Percentiles rank a stretch among this genome's conserved stretches.
These are phyloP conservation scores for Prunella himalayana DNA, from an alignment of 2,113 vertebrate genomes.

Conservation along the genomic window DNA sequence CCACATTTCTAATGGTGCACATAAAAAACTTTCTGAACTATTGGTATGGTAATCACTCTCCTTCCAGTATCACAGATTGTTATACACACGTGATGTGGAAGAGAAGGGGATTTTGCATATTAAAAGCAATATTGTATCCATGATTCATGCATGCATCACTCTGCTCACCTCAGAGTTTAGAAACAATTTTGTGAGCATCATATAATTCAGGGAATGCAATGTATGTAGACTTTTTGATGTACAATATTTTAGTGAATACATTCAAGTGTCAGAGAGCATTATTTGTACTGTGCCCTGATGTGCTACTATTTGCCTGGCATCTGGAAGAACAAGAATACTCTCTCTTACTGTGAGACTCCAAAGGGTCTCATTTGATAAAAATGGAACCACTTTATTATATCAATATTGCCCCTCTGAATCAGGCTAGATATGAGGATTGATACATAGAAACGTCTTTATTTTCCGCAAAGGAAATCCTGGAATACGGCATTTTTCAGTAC, in stretches of 20 bases:
- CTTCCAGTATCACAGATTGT: slow-evolving; percentile 13
- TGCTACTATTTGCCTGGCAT: slow-evolving; percentile 4
- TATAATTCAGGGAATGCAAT: not conserved
- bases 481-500: not conserved
- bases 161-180: slow-evolving; percentile 11
- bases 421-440: slow-evolving; percentile 11
- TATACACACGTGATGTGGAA: not conserved
- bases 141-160: not conserved
- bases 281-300: slow-evolving; percentile 22
- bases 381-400: slow-evolving; percentile 27
- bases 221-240: not conserved
- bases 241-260: slow-evolving; percentile 14
- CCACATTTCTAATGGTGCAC: not conserved
- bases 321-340: not conserved
- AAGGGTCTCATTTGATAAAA: slow-evolving; percentile 25
- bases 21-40: slow-evolving; percentile 40
- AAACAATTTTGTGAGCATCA: slow-evolving; percentile 6
- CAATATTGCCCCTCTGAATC: slow-evolving; percentile 13
- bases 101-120: slow-evolving; percentile 44
- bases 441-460: not conserved
- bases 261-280: slow-evolving; percentile 18
- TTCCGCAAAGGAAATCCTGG: not conserved
- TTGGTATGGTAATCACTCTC: slow-evolving; percentile 26
- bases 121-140: slow-evolving; percentile 39
- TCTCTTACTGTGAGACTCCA: not conserved